Base-by-base conservation (phyloP, 2,113 vertebrate genomes). In the Epinephelus lanceolatus region DNA sequence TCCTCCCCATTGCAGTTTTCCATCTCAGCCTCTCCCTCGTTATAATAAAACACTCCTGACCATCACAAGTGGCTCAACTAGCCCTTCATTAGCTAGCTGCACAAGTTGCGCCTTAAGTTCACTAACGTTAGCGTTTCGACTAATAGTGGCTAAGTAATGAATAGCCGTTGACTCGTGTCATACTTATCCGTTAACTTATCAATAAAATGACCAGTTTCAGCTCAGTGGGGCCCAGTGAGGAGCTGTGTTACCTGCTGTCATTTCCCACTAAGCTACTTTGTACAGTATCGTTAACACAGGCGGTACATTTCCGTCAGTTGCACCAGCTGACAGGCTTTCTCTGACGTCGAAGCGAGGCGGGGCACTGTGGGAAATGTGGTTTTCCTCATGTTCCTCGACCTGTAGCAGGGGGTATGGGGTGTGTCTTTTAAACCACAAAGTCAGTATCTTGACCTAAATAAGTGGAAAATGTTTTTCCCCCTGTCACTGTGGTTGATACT, bases 1-100 rank as follows among this genome's bases (percentile, higher is more conserved):
- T 88, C 84, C 55, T 85, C 90, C 18, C 37, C 83, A 70, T 82
- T 55, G 55, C 60, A 86, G 69, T 89, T 83, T 0, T 76, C 93
- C 92, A 90, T 93, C 52, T 85, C 84, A 79, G 72, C 9, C 21
- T 67, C 40, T 76, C 47, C 53, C 59, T 27, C 0, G 65, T 23
- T 10, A 2, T 2, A 21, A 17, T 10, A 1, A 18, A 40, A 1
- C 10, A 7, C 25, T 27, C 49, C 15, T 4, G 7, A 76, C 14
- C 84, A 87, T 85, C 63, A 68, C 78, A 33, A 2, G 21, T 17
- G 33, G 2, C 7, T 30, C 65, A 61, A 18, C 1, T 21, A 51
- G 47, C 51, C 51, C 0, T 7, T 25, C 47, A 13, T 21, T 6
- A 21, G 66, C 76, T 69, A 63, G 19, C 59, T 3, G 67, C 51